These are phyloP conservation scores for Fragum sueziense DNA, from an alignment of 2,888 invertebrate species.

Conservation along the genomic window DNA sequence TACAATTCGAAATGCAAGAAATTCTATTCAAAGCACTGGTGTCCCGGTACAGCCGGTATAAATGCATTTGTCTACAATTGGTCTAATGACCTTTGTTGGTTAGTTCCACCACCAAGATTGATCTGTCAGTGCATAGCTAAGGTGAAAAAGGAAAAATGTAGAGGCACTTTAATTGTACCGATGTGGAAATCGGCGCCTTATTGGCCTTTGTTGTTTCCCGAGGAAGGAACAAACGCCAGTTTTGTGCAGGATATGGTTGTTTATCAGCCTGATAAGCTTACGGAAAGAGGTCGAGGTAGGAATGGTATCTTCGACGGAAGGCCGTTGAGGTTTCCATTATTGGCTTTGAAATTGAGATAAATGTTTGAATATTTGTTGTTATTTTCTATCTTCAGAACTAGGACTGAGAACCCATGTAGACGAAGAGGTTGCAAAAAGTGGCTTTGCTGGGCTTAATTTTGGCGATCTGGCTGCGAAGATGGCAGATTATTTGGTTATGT, in stretches of 20 bases:
- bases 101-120: conserved; percentile 34
- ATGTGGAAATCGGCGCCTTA: background rate
- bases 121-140: background rate
- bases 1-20: conserved; percentile 23
- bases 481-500: conserved; percentile 18
- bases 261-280: background rate
- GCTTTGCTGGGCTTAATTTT: too few species aligned
- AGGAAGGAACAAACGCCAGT: background rate
- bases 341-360: background rate
- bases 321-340: background rate
- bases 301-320: conserved; percentile 25
- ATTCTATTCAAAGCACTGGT: conserved; percentile 28
- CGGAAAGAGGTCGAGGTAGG: background rate
- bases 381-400: too few species aligned
- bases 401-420: too few species aligned
- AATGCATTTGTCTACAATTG: conserved; percentile 13
- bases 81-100: background rate
- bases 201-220: conserved; percentile 5
- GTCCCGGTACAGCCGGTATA: conserved; percentile 18
- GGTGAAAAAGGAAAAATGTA: conserved; percentile 5
- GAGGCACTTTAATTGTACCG: conserved; percentile 6
- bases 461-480: conserved; percentile 22
- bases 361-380: too few species aligned
- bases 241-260: background rate
- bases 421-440: too few species aligned